These are phyloP conservation scores for Lagenorhynchus albirostris DNA, from an alignment of 2,113 vertebrate genomes.

Conservation along the genomic window DNA sequence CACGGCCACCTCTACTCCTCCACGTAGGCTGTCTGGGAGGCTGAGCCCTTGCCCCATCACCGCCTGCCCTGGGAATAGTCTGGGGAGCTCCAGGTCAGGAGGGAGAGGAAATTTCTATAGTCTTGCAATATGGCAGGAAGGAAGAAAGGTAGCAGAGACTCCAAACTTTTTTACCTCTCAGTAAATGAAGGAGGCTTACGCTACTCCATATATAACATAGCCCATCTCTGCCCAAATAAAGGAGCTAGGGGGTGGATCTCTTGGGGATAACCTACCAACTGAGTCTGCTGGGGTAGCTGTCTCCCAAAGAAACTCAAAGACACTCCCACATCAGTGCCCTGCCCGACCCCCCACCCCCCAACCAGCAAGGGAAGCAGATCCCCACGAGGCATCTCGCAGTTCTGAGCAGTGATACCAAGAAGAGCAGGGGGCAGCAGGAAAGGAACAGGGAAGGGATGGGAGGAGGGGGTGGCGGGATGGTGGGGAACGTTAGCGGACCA, in stretches of 20 bases:
- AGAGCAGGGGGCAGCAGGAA: not conserved
- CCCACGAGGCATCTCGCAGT: not conserved
- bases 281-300: not conserved
- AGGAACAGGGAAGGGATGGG: not conserved
- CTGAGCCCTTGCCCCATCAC: not conserved
- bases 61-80: not conserved
- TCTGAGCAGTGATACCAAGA: not conserved
- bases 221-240: not conserved
- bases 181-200: not conserved
- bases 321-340: fast-evolving
- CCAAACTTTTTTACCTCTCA: not conserved
- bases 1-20: not conserved
- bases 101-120: not conserved
- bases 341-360: not conserved
- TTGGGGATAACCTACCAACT: not conserved
- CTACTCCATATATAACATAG: not conserved
- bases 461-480: not conserved
- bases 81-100: not conserved
- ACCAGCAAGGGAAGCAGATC: conserved; percentile 15
- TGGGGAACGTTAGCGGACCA: not conserved
- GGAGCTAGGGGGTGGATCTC: not conserved
- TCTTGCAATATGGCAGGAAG: not conserved
- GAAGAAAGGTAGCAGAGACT: not conserved
- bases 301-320: not conserved
- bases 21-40: not conserved